Evolutionary conservation across 2,888 invertebrate species (phyloP).

Genomic region (Tetropium fuscum): DNA sequence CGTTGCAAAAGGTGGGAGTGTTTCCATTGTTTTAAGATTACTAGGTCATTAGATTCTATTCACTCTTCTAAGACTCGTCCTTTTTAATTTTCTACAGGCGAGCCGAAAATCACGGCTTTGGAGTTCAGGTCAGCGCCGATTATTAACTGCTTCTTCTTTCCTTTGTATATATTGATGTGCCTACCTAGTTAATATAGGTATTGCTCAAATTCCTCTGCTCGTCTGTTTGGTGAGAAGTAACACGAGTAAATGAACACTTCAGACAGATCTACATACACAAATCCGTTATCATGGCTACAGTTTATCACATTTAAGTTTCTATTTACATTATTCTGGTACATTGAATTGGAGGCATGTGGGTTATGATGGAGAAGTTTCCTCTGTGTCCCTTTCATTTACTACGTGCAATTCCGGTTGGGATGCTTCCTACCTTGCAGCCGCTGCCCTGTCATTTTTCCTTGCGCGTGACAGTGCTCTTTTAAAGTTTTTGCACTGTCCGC

Average conservation of each 20-base stretch:
- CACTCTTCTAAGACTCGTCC: not conserved
- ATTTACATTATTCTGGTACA: not conserved
- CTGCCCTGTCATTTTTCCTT: not conserved
- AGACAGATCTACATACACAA: slow-evolving; percentile 4
- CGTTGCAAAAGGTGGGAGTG: not conserved
- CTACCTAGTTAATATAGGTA: slow-evolving; percentile 20
- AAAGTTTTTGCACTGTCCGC: not conserved
- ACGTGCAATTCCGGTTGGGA: not conserved
- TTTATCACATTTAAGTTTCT: not conserved
- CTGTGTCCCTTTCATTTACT: not conserved
- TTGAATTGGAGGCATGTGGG: not conserved
- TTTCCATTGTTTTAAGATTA: not conserved
- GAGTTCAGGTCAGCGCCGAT: not conserved
- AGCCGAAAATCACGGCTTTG: not conserved
- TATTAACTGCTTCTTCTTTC: slow-evolving; percentile 10
- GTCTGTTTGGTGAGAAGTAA: slow-evolving; percentile 34
- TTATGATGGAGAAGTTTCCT: not conserved
- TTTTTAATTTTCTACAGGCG: not conserved
- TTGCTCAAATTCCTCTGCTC: slow-evolving; percentile 26
- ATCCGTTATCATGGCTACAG: not conserved
- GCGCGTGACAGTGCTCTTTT: not conserved
- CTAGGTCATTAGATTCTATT: not conserved
- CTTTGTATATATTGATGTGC: slow-evolving; percentile 16
- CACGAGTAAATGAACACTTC: slow-evolving; percentile 10
- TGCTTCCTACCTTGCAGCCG: not conserved